Conservation (phyloP, 64 coral and sea anemone genomes). For the Cladopsammia gracilis region DNA sequence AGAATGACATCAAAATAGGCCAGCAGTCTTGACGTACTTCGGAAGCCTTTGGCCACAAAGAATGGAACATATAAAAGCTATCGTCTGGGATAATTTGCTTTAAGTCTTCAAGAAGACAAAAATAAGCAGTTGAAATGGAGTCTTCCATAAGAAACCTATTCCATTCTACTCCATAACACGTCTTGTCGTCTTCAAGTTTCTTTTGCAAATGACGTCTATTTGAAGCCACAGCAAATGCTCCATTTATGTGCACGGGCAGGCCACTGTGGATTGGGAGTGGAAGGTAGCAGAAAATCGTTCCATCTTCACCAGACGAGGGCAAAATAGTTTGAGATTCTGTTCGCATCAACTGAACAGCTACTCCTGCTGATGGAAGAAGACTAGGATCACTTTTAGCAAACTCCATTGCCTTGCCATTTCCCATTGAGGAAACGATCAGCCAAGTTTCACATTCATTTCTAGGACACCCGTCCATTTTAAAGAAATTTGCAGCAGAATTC, state of each 20-base stretch:
- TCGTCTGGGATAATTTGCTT: neutral
- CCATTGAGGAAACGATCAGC: constrained; percentile 70
- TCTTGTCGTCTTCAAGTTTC: constrained; percentile 73
- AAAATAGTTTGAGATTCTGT: neutral
- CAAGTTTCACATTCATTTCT: neutral
- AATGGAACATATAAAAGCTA: neutral
- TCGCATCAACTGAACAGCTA: constrained; percentile 31
- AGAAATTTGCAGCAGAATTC: neutral
- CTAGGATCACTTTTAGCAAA: constrained; percentile 25
- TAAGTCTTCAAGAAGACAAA: constrained; percentile 54
- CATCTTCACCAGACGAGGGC: constrained; percentile 38
- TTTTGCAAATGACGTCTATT: constrained; percentile 67
- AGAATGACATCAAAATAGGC: constrained; percentile 48
- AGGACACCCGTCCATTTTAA: neutral
- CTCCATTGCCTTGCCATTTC: constrained; percentile 13
- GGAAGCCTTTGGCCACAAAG: neutral
- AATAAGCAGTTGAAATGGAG: constrained; percentile 51
- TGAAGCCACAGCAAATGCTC: constrained; percentile 62
- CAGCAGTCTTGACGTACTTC: neutral
- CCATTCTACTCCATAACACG: constrained; percentile 67
- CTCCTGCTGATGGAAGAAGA: constrained; percentile 72
- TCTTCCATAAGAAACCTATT: constrained; percentile 77
- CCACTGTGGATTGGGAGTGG: constrained; percentile 73
- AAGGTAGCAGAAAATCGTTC: constrained; percentile 70
- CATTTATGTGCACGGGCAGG: constrained; percentile 82